Evolutionary conservation across 2,888 invertebrate species (phyloP).

Genomic region (Eristalinus aeneus): DNA sequence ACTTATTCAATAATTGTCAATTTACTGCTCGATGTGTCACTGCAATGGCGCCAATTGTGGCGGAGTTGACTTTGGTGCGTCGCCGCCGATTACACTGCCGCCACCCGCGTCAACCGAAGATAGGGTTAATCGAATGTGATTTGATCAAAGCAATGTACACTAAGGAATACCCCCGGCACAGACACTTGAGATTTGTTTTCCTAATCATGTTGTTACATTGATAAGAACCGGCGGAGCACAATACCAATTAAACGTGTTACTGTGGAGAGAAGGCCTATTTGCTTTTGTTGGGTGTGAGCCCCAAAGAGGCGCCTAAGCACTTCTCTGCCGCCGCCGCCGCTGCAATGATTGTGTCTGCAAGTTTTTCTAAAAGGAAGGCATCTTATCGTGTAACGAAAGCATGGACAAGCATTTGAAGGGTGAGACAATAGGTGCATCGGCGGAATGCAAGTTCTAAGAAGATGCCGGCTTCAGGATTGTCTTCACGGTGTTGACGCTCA

Average conservation of each 20-base stretch:
- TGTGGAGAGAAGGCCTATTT: constrained; percentile 9
- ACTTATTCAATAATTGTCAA: constrained; percentile 64
- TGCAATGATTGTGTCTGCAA: constrained; percentile 17
- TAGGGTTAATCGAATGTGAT: constrained; percentile 45
- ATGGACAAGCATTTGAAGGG: not conserved
- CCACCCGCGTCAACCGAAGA: constrained; percentile 13
- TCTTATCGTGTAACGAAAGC: not conserved
- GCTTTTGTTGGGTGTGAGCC: constrained; percentile 23
- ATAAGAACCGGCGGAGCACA: constrained; percentile 32
- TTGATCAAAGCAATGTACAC: constrained; percentile 33
- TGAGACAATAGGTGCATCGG: not conserved
- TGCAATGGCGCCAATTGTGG: constrained; percentile 68
- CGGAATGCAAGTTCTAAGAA: not conserved
- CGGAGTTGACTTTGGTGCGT: constrained; percentile 38
- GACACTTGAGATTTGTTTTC: constrained; percentile 58
- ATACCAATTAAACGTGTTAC: constrained; percentile 46
- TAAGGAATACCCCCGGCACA: constrained; percentile 22
- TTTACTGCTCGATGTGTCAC: constrained; percentile 61
- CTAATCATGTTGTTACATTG: constrained; percentile 48
- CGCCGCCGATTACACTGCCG: constrained; percentile 12
- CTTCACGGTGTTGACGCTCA: no score
- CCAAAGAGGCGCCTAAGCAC: constrained; percentile 49
- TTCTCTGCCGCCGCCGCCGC: not conserved
- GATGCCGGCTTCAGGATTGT: no score
- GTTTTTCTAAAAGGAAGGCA: constrained; percentile 5